These are phyloP conservation scores for Urocitellus parryii DNA, from an alignment of 2,113 vertebrate species.

Conservation along the genomic window DNA sequence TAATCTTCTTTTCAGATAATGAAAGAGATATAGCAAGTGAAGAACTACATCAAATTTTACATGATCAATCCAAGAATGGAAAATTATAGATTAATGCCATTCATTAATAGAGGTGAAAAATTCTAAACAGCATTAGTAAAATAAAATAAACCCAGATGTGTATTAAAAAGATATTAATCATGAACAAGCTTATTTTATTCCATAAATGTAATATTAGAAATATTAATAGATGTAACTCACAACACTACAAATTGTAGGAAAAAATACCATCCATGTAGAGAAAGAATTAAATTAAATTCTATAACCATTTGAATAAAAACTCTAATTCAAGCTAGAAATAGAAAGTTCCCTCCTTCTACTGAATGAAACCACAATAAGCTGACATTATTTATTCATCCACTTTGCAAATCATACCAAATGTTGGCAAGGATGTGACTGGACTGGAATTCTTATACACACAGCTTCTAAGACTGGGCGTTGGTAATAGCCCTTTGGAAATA, in stretches of 20 bases:
- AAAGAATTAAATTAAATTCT: neutral
- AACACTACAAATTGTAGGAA: neutral
- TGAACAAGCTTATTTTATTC: neutral
- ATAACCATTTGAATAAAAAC: slow-evolving; percentile 55
- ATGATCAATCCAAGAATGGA: neutral
- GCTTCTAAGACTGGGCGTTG: neutral
- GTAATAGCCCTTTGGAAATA: slow-evolving; percentile 42
- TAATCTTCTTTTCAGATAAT: neutral
- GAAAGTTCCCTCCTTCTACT: neutral
- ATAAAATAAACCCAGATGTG: neutral
- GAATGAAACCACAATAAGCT: slow-evolving; percentile 15
- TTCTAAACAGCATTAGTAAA: neutral
- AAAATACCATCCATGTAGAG: neutral
- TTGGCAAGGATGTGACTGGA: slow-evolving; percentile 28
- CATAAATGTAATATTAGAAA: slow-evolving; percentile 35
- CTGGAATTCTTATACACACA: neutral
- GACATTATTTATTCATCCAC: neutral
- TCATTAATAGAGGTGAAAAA: neutral
- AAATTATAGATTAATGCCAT: neutral
- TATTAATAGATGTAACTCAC: neutral
- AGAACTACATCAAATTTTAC: slow-evolving; percentile 22
- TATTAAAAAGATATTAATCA: neutral
- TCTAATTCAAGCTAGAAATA: slow-evolving; percentile 54
- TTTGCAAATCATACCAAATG: neutral
- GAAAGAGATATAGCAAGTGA: neutral